Percentiles rank a stretch among this genome's conserved stretches.
These are phyloP conservation scores for Gallinago paraguaiae DNA, from an alignment of 2,113 vertebrate species.

Conservation along the genomic window DNA sequence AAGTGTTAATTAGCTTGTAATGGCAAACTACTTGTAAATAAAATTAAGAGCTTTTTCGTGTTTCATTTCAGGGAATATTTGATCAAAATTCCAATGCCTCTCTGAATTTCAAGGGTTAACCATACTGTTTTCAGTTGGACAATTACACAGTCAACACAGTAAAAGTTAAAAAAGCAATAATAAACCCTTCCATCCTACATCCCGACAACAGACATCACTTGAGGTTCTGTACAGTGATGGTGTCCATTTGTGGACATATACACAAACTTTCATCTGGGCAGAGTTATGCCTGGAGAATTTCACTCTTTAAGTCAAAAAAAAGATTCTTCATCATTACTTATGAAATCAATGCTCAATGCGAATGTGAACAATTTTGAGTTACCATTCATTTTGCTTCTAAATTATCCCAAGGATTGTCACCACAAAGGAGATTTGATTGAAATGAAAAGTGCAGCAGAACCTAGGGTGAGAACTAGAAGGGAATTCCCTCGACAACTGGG, in stretches of 20 bases:
- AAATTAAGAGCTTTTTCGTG: not conserved
- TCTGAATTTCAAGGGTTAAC: not conserved
- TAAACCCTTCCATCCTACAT: not conserved
- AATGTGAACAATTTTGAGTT: not conserved
- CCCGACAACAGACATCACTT: rapidly evolving
- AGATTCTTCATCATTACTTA: not conserved
- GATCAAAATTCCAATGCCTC: not conserved
- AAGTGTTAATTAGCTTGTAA: not conserved
- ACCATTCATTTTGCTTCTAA: not conserved
- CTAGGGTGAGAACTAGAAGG: not conserved
- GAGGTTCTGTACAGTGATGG: not conserved
- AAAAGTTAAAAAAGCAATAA: not conserved
- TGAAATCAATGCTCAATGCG: not conserved
- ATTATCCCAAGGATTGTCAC: not conserved
- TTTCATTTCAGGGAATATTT: not conserved
- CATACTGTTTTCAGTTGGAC: not conserved
- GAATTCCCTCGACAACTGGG: not conserved
- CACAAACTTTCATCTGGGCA: not conserved
- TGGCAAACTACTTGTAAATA: not conserved
- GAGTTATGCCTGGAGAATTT: not conserved
- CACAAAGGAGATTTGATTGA: not conserved
- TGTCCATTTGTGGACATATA: not conserved
- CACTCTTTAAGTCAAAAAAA: not conserved
- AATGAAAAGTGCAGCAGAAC: not conserved
- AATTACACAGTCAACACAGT: not conserved